Percentiles rank a stretch among this genome's conserved stretches.
Conservation (phyloP, 2,888 invertebrate genomes). For the Hydraecia micacea region DNA sequence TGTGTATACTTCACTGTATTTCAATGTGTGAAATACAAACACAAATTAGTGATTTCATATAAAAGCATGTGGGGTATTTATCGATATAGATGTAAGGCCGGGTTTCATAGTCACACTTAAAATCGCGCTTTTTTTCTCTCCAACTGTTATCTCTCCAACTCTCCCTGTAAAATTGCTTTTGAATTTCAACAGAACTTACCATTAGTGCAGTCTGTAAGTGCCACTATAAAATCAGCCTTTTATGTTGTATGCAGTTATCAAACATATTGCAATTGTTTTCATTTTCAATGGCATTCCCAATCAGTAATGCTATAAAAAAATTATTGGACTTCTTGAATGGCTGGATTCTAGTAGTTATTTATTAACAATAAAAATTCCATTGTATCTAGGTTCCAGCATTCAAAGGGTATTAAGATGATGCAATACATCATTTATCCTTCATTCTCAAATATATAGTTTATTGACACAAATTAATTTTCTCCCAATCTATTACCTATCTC, state of each 20-base stretch:
- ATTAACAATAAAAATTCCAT: constrained; percentile 14
- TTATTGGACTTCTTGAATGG: constrained; percentile 34
- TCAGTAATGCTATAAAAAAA: constrained; percentile 48
- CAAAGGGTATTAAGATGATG: neutral
- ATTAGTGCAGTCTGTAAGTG: neutral
- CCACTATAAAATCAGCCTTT: constrained; percentile 12
- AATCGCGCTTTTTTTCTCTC: neutral
- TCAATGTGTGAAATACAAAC: constrained; percentile 41
- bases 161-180: neutral
- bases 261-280: constrained; percentile 33
- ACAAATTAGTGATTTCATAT: constrained; percentile 28
- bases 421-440: neutral
- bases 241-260: constrained; percentile 17
- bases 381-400: constrained; percentile 17
- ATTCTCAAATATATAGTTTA: constrained; percentile 9
- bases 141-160: neutral
- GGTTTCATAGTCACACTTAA: constrained; percentile 14
- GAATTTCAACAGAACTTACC: neutral
- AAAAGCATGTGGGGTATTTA: constrained; percentile 22
- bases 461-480: constrained; percentile 22
- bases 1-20: constrained; percentile 30
- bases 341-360: constrained; percentile 29
- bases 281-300: constrained; percentile 34
- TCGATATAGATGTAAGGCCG: neutral
- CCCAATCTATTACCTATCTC: constrained; percentile 50